phyloP scores from a whole-genome alignment of 2,797 vertebrate species.

The Premnoplex brunnescens region DNA sequence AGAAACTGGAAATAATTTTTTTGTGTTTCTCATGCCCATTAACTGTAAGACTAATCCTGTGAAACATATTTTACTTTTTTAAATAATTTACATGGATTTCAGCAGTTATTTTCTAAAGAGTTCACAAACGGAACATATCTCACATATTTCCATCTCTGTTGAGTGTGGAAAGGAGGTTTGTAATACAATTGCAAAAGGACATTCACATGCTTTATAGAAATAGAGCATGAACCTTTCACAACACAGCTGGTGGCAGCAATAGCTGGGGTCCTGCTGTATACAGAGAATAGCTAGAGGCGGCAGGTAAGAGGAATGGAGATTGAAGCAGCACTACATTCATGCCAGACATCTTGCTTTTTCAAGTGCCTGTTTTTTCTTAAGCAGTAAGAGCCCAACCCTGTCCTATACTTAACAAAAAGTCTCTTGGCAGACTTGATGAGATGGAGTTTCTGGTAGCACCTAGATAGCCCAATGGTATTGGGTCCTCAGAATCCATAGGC shows the following conservation, averaged over 20 bases:
- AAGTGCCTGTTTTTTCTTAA: not conserved
- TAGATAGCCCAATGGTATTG: not conserved
- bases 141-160: not conserved
- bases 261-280: not conserved
- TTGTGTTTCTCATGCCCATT: not conserved
- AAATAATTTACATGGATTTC: not conserved
- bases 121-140: not conserved
- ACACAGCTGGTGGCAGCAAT: not conserved
- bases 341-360: not conserved
- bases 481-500: not conserved
- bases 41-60: not conserved
- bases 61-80: not conserved
- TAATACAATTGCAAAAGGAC: not conserved
- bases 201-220: not conserved
- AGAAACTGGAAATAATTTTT: not conserved
- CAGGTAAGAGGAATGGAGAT: not conserved
- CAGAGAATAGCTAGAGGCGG: not conserved
- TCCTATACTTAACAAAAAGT: not conserved
- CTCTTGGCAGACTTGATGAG: not conserved
- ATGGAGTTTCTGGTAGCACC: not conserved
- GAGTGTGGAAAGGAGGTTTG: not conserved
- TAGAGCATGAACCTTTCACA: not conserved
- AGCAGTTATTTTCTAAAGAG: not conserved
- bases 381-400: not conserved
- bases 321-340: not conserved